These are phyloP conservation scores for Lagria hirta DNA, from an alignment of 2,888 invertebrate species.

Conservation along the genomic window DNA sequence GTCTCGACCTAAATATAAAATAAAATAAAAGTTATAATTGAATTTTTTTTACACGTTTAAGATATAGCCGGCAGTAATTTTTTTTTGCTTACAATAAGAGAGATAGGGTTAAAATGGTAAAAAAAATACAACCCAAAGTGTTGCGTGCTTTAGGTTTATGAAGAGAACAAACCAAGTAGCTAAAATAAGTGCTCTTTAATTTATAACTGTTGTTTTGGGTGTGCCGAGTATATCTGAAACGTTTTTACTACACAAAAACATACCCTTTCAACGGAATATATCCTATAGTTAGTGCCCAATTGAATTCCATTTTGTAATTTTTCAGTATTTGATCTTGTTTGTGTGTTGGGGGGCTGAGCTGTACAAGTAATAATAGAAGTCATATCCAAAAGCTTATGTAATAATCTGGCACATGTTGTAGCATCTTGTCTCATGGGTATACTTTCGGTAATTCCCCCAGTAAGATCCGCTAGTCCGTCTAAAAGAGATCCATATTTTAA, in stretches of 20 bases:
- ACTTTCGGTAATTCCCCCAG: constrained; percentile 86
- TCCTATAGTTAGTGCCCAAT: constrained; percentile 77
- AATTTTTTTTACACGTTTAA: too few relatives aligned
- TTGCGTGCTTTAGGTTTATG: too few relatives aligned
- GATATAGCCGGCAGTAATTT: too few relatives aligned
- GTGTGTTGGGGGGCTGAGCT: constrained; percentile 59
- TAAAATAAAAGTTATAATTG: background rate
- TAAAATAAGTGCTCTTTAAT: too few relatives aligned
- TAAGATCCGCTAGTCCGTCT: constrained; percentile 85
- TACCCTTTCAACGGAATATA: constrained; percentile 73
- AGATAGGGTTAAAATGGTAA: too few relatives aligned
- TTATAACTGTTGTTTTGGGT: too few relatives aligned
- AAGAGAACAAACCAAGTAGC: too few relatives aligned
- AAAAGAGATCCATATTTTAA: constrained; percentile 87
- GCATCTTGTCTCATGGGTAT: constrained; percentile 71
- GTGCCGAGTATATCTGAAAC: too few relatives aligned
- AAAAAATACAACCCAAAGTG: too few relatives aligned
- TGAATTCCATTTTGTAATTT: constrained; percentile 69
- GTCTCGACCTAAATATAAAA: constrained; percentile 63
- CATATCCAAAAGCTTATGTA: constrained; percentile 73
- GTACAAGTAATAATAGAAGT: constrained; percentile 84
- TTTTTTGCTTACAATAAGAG: too few relatives aligned
- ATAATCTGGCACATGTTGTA: constrained; percentile 65
- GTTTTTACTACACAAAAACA: too few relatives aligned
- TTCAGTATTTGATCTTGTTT: constrained; percentile 54